Base-by-base conservation (phyloP, 2,888 invertebrate species). In the Tanytarsus gracilentus region DNA sequence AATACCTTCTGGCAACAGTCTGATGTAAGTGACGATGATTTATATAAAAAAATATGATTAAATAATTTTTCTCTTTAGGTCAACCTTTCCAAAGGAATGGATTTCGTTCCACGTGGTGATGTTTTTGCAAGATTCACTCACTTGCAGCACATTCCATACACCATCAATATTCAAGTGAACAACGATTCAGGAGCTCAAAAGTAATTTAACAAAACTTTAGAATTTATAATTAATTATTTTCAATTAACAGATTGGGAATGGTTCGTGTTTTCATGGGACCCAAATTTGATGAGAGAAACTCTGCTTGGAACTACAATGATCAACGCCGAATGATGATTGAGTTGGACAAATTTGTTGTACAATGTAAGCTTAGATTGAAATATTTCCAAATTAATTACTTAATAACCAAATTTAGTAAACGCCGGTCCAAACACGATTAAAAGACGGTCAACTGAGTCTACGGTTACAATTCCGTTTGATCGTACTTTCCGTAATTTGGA, bases 401-500 rank as follows among this genome's bases (percentile, higher is more conserved):
- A n/a, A n/a, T n/a, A n/a, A n/a, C n/a, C n/a, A n/a, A 30, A 64
- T 67, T 2, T 72, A 83, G 86, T 90, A 61, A 77, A 77, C 49
- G 78, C 83, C 1, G 88, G 88, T 4, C 74, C 74, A 63, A 88
- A 85, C 68, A 80, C 77, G 0, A 77, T 91, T 58, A 78, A 76
- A 0, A 82, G 86, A 9, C 71, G 73, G 18, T 88, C 88, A 4
- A 69, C 72, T 0, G 81, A 87, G 51, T 90, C 91, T 0, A 83
- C 87, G 0, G 84, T 92, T n/a, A 90, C 89, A 8, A 86, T 89
- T 68, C 88, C 89, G 0, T 88, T 85, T 70, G 88, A 88, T 69
- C 77, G 85, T 62, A 88, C 86, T 1, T 92, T 88, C 82, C 80
- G 86, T 9, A 80, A 83, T 69, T 69, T 85, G 66, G 84, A 86